Evolutionary conservation across 2,797 vertebrate species (phyloP).

Genomic region (Brachyrhaphis roseni): DNA sequence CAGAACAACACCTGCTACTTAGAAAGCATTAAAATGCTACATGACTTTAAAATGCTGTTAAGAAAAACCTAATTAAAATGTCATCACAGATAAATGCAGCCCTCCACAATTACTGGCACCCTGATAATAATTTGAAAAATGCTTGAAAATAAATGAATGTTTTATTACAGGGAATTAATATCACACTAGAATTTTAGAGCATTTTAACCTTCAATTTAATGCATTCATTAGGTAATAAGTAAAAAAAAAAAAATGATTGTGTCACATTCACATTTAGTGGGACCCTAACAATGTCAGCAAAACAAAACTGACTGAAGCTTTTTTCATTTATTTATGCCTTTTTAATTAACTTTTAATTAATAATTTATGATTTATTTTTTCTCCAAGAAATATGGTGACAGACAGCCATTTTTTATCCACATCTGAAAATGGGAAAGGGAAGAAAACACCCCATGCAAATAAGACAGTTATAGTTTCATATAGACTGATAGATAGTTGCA

Average conservation of each 20-base stretch:
- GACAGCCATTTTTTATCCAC: background rate
- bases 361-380: background rate
- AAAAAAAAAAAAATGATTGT: background rate
- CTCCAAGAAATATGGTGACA: background rate
- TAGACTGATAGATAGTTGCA: background rate
- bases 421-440: background rate
- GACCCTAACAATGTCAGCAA: background rate
- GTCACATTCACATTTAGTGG: background rate
- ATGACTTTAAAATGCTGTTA: background rate
- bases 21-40: background rate
- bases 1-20: background rate
- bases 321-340: background rate
- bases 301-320: background rate
- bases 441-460: background rate
- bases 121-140: background rate
- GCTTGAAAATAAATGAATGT: background rate
- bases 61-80: constrained; percentile 5
- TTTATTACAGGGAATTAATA: background rate
- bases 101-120: background rate
- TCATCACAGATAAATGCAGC: background rate
- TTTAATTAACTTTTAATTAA: background rate
- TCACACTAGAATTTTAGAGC: background rate
- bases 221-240: background rate
- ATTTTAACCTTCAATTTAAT: background rate
- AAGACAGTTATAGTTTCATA: background rate